Conservation (phyloP, 2,888 invertebrate genomes). For the Protodeltote pygarga region DNA sequence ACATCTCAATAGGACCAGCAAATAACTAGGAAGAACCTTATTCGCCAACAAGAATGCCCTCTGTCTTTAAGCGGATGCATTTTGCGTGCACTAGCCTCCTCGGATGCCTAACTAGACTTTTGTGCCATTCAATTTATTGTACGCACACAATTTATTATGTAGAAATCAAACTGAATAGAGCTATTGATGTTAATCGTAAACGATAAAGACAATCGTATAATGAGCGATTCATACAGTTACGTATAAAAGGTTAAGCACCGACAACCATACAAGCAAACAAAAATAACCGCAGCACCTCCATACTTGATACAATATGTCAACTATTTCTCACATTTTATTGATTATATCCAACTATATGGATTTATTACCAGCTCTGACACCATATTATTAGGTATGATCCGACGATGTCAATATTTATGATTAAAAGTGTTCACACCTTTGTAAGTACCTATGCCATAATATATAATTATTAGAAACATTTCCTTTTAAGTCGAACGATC, state of each 20-base stretch:
- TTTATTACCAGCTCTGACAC: conserved; percentile 53
- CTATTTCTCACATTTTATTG: conserved; percentile 79
- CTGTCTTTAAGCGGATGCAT: conserved; percentile 64
- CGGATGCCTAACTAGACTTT: conserved; percentile 47
- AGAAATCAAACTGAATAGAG: conserved; percentile 43
- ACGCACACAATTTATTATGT: conserved; percentile 43
- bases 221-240: conserved; percentile 21
- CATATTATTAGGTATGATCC: conserved; percentile 35
- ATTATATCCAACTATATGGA: conserved; percentile 59
- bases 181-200: conserved; percentile 44
- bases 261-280: conserved; percentile 44
- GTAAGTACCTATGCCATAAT: conserved; percentile 56
- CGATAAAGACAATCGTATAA: conserved; percentile 34
- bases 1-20: conserved; percentile 77
- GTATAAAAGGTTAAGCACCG: conserved; percentile 33
- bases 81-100: conserved; percentile 46
- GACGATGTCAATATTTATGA: conserved; percentile 40
- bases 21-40: conserved; percentile 69
- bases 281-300: conserved; percentile 55
- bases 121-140: conserved; percentile 48
- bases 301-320: conserved; percentile 71
- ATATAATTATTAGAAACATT: conserved; percentile 45
- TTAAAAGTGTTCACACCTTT: conserved; percentile 60
- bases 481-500: conserved; percentile 43
- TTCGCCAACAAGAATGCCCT: conserved; percentile 68